These are phyloP conservation scores for Platyrinchus mystaceus DNA, from an alignment of 2,797 vertebrate genomes.

Conservation along the genomic window DNA sequence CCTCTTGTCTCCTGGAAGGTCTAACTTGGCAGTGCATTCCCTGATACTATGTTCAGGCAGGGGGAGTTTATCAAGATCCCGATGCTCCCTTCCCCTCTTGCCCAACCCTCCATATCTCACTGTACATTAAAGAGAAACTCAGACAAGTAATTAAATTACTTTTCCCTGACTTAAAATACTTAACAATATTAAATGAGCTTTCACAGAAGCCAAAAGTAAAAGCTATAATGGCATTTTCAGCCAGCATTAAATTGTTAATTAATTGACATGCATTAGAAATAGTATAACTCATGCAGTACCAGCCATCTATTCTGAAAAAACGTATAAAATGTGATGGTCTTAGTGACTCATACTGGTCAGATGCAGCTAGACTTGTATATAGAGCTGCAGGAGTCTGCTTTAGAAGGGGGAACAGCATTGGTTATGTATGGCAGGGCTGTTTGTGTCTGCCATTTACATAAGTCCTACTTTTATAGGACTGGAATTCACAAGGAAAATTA, in stretches of 20 bases:
- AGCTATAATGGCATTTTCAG: conserved; percentile 24
- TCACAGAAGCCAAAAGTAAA: conserved; percentile 24
- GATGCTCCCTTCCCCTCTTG: not conserved
- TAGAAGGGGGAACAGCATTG: not conserved
- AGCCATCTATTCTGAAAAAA: not conserved
- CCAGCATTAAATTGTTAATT: conserved; percentile 33
- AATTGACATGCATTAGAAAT: conserved; percentile 35
- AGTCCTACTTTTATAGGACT: not conserved
- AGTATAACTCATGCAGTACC: not conserved
- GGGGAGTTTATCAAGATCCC: not conserved
- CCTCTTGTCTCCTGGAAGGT: not conserved
- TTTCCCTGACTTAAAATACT: not conserved
- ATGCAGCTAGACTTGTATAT: not conserved
- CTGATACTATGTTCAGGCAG: not conserved
- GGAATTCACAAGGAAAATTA: not conserved
- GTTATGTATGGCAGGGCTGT: not conserved
- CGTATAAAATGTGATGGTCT: not conserved
- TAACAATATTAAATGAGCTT: conserved; percentile 46
- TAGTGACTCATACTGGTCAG: not conserved
- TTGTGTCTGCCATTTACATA: not conserved
- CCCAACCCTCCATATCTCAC: not conserved
- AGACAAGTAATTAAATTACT: conserved; percentile 46
- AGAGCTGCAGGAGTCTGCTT: not conserved
- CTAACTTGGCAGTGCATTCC: not conserved
- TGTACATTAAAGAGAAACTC: not conserved